Conservation (phyloP, 2,888 invertebrate species). For the Drosophila anceps region DNA sequence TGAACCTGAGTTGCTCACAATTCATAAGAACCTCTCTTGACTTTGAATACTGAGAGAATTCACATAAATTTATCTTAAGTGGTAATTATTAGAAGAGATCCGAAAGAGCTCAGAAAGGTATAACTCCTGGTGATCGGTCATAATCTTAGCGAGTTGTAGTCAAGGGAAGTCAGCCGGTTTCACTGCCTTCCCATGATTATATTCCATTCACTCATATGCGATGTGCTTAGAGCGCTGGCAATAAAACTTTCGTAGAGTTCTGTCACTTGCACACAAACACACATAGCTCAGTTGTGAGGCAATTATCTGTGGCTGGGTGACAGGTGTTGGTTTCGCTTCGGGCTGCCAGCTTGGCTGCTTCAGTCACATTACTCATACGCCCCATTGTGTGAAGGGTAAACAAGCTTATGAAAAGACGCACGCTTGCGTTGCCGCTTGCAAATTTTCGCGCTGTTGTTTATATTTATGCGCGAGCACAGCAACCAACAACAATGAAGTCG, state of each 20-base stretch:
- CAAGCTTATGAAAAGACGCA: slow-evolving; percentile 41
- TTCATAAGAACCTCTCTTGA: not conserved
- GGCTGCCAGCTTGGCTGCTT: slow-evolving; percentile 34
- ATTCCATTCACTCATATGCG: not conserved
- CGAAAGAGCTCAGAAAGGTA: too few relatives aligned
- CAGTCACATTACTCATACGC: slow-evolving; percentile 68
- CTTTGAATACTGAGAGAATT: not conserved
- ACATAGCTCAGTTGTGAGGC: slow-evolving; percentile 13
- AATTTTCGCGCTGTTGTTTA: slow-evolving; percentile 63
- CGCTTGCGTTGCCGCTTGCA: slow-evolving; percentile 47
- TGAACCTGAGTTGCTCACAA: not conserved
- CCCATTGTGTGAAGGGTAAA: slow-evolving; percentile 35
- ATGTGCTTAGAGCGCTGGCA: not conserved
- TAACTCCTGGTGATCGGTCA: too few relatives aligned
- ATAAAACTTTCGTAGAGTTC: slow-evolving; percentile 23
- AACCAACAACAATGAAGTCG: slow-evolving; percentile 29
- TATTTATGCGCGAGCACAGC: slow-evolving; percentile 67
- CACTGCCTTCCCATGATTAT: not conserved
- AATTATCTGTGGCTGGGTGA: slow-evolving; percentile 45
- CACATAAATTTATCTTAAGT: not conserved
- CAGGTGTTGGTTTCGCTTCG: slow-evolving; percentile 41
- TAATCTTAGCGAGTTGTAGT: not conserved
- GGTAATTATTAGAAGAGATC: not conserved
- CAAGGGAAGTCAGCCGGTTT: not conserved
- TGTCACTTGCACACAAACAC: slow-evolving; percentile 18